Base-by-base conservation (phyloP, 2,888 invertebrate species). In the Phyllotreta striolata region DNA sequence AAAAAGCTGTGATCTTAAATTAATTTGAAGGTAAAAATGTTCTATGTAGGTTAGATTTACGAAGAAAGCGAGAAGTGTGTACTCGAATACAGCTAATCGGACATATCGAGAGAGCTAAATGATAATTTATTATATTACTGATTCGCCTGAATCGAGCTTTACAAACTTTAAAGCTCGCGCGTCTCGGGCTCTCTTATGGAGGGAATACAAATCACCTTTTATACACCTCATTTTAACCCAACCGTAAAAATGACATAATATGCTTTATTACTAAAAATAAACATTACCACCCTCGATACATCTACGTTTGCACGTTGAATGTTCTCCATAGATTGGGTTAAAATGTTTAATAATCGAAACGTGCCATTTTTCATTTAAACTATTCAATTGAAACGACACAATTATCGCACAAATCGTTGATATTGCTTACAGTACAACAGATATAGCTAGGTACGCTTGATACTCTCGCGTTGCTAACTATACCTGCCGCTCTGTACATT, bases 81-180 rank as follows among this genome's bases (percentile, higher is more conserved):
- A 61, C 58, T 61, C 55, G 61, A 61, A 58, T 63, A 60, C 63
- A 63, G 60, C 61, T 63, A 62, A 62, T 44, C 61, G 64, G 61
- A 65, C 62, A 62, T 62, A 64, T 66, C 60, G 57, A 62, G 51
- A 62, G 47, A 63, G 61, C 64, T 58, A 61, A 64, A 55, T 24
- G 24, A 24, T 24, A 24, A 56, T 60, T 61, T 54, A 51, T 59
- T 24, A 24, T 24, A 24, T 24, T 24, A 24, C 24, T 4, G 24
- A 24, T 1, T 24, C 24, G 24, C 24, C 24, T 24, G 2, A 4
- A 24, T 24, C 2, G 4, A 4, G 2, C 4, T 24, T 24, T 1
- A 24, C 1, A 24, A 70, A 73, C 51, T 39, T 49, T 72, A 74
- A 70, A 71, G 69, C 70, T 69, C 72, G 67, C 70, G 71, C 71